A percentile compares a stretch with the other conserved stretches of the same genome.
Conservation (phyloP, 2,888 invertebrate species). For the Muscina levida region DNA sequence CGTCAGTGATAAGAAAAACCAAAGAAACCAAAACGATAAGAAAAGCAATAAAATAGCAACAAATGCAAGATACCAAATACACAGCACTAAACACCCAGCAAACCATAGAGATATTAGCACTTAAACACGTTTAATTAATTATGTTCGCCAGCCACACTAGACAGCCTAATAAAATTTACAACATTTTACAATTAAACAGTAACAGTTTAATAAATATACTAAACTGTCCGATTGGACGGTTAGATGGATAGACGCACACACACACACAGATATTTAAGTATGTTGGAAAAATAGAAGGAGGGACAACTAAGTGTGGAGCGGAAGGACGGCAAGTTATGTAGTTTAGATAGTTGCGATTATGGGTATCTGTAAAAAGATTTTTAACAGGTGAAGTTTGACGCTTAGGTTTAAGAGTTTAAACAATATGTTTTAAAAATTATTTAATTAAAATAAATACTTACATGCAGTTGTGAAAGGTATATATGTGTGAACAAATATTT, state of each 20-base stretch:
- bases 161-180: constrained; percentile 61
- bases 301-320: not conserved
- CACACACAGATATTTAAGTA: too few species aligned
- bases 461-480: too few species aligned
- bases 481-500: too few species aligned
- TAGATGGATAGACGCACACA: not conserved
- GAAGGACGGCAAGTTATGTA: too few species aligned
- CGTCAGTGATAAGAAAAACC: constrained; percentile 57
- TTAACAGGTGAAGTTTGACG: constrained; percentile 10
- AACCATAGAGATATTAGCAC: not conserved
- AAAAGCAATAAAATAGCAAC: constrained; percentile 5
- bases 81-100: too few species aligned
- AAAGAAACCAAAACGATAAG: constrained; percentile 19
- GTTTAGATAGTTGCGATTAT: too few species aligned
- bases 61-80: too few species aligned
- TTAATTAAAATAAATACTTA: not conserved
- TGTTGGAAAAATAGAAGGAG: too few species aligned
- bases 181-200: constrained; percentile 57
- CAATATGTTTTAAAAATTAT: not conserved
- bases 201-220: constrained; percentile 15
- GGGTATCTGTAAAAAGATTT: not conserved
- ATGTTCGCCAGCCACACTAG: constrained; percentile 57
- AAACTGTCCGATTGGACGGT: not conserved
- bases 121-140: constrained; percentile 62
- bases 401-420: not conserved